Conservation (phyloP, 2,113 vertebrate species). For the Phoenicopterus ruber region DNA sequence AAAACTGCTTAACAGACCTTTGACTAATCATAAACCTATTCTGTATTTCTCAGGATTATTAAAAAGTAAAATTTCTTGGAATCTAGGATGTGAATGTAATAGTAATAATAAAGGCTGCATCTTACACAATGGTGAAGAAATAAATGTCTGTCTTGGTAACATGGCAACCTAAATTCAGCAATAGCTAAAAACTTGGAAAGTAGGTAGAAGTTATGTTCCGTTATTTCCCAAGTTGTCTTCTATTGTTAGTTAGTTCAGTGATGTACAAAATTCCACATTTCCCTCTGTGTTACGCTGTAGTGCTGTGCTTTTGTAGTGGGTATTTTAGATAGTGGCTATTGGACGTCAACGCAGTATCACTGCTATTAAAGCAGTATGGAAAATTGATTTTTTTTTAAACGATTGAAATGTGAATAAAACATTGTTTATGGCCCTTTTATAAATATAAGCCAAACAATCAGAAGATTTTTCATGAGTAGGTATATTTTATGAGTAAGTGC, state of each 20-base stretch:
- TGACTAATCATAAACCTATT: background rate
- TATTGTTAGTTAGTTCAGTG: background rate
- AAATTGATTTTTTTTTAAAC: background rate
- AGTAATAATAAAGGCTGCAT: background rate
- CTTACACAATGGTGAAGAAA: background rate
- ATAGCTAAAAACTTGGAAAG: background rate
- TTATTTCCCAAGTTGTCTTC: background rate
- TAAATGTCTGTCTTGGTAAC: background rate
- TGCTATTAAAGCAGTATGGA: background rate
- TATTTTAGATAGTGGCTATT: background rate
- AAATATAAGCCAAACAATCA: background rate
- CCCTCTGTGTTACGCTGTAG: background rate
- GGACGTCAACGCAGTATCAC: background rate
- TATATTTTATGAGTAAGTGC: background rate
- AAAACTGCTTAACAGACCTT: background rate
- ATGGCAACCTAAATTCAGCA: background rate
- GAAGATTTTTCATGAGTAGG: background rate
- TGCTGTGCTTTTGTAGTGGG: background rate
- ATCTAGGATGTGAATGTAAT: background rate
- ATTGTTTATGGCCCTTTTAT: background rate
- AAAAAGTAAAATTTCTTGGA: background rate
- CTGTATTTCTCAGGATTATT: background rate
- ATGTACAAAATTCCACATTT: background rate
- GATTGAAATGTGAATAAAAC: background rate
- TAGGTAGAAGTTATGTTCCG: background rate